phyloP scores from a whole-genome alignment of 2,888 invertebrate species.

The Athalia cordata region DNA sequence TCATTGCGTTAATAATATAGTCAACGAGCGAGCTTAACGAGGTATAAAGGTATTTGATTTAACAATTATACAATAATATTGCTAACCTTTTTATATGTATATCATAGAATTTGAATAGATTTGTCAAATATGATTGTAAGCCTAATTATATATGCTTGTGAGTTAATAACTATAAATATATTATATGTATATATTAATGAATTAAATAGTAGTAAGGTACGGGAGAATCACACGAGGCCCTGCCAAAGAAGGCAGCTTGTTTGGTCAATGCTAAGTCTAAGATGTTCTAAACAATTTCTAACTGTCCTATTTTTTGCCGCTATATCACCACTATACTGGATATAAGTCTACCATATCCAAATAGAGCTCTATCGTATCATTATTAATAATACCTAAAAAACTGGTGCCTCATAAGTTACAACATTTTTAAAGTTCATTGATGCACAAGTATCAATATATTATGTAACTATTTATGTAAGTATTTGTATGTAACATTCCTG shows the following conservation, averaged over 20 bases:
- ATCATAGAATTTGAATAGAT: slow-evolving; percentile 42
- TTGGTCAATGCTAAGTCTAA: slow-evolving; percentile 44
- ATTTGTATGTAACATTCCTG: not conserved
- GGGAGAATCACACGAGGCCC: slow-evolving; percentile 66
- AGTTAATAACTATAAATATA: slow-evolving; percentile 36
- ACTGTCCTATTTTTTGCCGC: slow-evolving; percentile 19
- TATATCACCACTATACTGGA: slow-evolving; percentile 12
- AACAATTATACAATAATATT: slow-evolving; percentile 45
- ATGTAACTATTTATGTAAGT: not conserved
- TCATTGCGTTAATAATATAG: slow-evolving; percentile 32
- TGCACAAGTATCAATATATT: not conserved
- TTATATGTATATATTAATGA: slow-evolving; percentile 50
- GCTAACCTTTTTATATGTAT: slow-evolving; percentile 39
- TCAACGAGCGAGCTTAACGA: slow-evolving; percentile 51
- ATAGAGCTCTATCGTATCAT: not conserved
- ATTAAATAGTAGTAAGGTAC: slow-evolving; percentile 65
- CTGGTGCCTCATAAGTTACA: slow-evolving; percentile 21
- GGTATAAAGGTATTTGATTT: slow-evolving; percentile 50
- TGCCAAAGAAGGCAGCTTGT: slow-evolving; percentile 46
- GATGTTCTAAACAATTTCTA: slow-evolving; percentile 29
- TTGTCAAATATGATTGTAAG: slow-evolving; percentile 43
- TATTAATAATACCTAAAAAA: slow-evolving; percentile 14
- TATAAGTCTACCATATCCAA: slow-evolving; percentile 5
- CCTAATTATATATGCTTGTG: slow-evolving; percentile 33
- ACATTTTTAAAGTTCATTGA: slow-evolving; percentile 6